Conservation (phyloP, 2,113 vertebrate genomes). For the Python bivittatus region DNA sequence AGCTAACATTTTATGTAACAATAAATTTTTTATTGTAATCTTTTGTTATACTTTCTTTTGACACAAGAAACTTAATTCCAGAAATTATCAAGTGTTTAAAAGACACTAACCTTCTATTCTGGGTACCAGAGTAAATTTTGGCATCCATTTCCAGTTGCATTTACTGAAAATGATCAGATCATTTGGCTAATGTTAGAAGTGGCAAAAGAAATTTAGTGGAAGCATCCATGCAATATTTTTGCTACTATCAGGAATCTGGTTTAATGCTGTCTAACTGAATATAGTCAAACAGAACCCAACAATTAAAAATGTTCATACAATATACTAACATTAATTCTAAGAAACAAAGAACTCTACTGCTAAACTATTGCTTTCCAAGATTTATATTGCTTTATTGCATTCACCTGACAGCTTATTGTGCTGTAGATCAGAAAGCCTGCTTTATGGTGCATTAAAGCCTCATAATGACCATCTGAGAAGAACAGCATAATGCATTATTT, state of each 20-base stretch:
- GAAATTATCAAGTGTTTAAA: too few relatives aligned
- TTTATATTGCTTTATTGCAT: constrained; percentile 33
- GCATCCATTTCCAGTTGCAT: not conserved
- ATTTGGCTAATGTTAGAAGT: not conserved
- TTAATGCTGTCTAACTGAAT: not conserved
- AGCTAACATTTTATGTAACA: not conserved
- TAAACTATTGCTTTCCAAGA: constrained; percentile 36
- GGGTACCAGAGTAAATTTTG: not conserved
- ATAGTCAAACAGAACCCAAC: not conserved
- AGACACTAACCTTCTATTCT: not conserved
- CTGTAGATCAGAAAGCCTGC: constrained; percentile 49
- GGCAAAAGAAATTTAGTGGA: not conserved
- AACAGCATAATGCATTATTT: constrained; percentile 59
- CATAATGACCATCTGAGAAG: constrained; percentile 54
- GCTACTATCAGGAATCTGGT: not conserved
- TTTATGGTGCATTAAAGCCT: constrained; percentile 62
- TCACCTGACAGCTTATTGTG: constrained; percentile 40
- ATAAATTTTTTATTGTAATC: not conserved
- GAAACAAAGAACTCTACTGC: constrained; percentile 23
- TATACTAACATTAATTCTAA: constrained; percentile 15
- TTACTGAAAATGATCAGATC: not conserved
- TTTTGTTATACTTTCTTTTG: not conserved
- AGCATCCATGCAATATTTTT: not conserved
- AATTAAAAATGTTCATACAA: constrained; percentile 20
- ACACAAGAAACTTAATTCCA: not conserved